Conservation (phyloP, 2,888 invertebrate genomes). For the Drosophila antonietae region DNA sequence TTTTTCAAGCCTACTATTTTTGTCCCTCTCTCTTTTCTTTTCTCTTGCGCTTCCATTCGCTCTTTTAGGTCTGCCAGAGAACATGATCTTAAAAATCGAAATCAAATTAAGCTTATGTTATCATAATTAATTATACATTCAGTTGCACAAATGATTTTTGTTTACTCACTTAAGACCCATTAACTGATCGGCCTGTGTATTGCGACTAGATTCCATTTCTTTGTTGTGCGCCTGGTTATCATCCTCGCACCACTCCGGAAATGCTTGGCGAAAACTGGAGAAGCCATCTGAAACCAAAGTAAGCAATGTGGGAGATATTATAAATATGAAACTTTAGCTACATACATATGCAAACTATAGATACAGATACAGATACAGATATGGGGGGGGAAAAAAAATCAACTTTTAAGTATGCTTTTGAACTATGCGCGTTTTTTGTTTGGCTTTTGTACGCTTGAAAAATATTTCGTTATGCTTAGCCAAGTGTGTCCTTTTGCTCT, state of each 20-base stretch:
- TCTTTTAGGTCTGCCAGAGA: no score
- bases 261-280: conserved; percentile 91
- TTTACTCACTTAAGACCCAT: conserved; percentile 86
- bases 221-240: conserved; percentile 88
- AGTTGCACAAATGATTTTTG: background rate
- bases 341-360: conserved; percentile 12
- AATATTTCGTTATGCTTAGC: conserved; percentile 77
- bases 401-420: conserved; percentile 32
- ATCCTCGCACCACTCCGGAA: conserved; percentile 96
- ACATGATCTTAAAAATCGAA: no score
- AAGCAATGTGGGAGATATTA: background rate
- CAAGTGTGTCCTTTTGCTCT: conserved; percentile 70
- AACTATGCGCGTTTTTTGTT: conserved; percentile 40
- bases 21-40: no score
- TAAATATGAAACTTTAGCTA: conserved; percentile 34
- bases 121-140: background rate
- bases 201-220: conserved; percentile 86
- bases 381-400: background rate
- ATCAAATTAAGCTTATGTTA: background rate
- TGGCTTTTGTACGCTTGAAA: conserved; percentile 61
- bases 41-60: no score
- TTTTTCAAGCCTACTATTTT: no score
- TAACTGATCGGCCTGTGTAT: conserved; percentile 86
- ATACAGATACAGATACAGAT: conserved; percentile 12
- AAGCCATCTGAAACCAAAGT: conserved; percentile 91